These are phyloP conservation scores for Maylandia zebra DNA, from an alignment of 2,113 vertebrate genomes.

Conservation along the genomic window DNA sequence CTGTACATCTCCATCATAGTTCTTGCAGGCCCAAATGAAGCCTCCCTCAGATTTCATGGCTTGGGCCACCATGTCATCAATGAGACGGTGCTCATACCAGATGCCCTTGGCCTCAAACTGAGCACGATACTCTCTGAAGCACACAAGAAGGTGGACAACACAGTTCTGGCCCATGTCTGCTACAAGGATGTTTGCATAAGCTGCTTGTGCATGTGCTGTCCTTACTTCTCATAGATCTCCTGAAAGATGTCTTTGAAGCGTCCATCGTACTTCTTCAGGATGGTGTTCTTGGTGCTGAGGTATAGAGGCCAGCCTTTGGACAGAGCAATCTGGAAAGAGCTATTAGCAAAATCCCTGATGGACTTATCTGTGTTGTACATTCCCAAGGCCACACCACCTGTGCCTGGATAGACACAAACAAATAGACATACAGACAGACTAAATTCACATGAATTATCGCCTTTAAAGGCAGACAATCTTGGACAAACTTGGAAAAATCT, in stretches of 20 bases:
- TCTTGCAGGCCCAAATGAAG: slow-evolving; percentile 99
- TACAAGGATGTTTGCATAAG: neutral
- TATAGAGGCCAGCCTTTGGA: slow-evolving; percentile 87
- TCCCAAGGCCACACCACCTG: slow-evolving; percentile 91
- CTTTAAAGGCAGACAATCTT: neutral
- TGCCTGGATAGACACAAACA: slow-evolving; percentile 58
- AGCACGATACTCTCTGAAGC: slow-evolving; percentile 81
- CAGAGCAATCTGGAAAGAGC: slow-evolving; percentile 94
- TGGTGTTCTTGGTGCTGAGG: slow-evolving; percentile 99
- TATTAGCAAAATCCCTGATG: slow-evolving; percentile 93
- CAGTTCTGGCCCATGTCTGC: neutral
- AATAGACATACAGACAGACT: neutral
- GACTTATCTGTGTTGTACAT: slow-evolving; percentile 98
- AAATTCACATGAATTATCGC: neutral
- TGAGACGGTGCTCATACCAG: slow-evolving; percentile 97
- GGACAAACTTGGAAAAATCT: neutral
- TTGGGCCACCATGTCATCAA: slow-evolving; percentile 99
- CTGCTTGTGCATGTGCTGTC: neutral
- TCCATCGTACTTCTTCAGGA: slow-evolving; percentile 94
- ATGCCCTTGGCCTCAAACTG: slow-evolving; percentile 89
- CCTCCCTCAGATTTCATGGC: slow-evolving; percentile 96
- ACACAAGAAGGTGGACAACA: neutral
- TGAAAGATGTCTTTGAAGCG: slow-evolving; percentile 99
- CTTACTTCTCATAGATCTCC: slow-evolving; percentile 95
- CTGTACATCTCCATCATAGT: slow-evolving; percentile 98